phyloP scores from a whole-genome alignment of 2,113 vertebrate species.

The Dendropsophus ebraccatus region DNA sequence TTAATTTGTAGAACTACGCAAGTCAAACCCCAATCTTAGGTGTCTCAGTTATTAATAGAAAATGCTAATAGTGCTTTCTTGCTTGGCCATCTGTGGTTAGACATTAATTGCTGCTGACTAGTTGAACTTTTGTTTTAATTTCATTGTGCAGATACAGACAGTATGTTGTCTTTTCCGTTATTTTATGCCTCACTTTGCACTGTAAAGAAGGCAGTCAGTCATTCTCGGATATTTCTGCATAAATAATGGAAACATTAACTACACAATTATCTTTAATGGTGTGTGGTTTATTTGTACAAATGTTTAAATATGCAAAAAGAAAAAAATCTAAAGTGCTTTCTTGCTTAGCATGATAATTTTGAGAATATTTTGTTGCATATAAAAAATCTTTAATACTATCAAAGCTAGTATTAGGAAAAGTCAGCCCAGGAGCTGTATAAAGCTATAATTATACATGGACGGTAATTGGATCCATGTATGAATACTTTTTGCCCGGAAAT shows the following conservation, averaged over 20 bases:
- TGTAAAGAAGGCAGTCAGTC: neutral
- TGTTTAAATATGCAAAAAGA: neutral
- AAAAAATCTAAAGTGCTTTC: neutral
- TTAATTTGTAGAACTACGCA: constrained; percentile 8
- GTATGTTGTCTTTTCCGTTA: constrained; percentile 55
- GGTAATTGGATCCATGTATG: neutral
- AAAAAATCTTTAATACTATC: neutral
- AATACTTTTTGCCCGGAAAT: neutral
- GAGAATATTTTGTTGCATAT: neutral
- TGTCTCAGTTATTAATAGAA: constrained; percentile 66
- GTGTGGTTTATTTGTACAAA: neutral
- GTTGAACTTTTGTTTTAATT: constrained; percentile 61
- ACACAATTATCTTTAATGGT: neutral
- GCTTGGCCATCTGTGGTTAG: constrained; percentile 62
- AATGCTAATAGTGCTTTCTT: constrained; percentile 51
- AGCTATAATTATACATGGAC: neutral
- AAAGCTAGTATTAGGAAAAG: neutral
- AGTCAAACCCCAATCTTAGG: constrained; percentile 34
- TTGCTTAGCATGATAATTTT: neutral
- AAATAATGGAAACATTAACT: neutral
- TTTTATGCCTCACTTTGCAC: constrained; percentile 54
- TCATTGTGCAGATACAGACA: constrained; percentile 60
- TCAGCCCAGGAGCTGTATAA: neutral
- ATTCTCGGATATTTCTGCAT: constrained; percentile 16
- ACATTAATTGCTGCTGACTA: constrained; percentile 62